Base-by-base conservation (phyloP, 2,888 invertebrate species). In the Meliscaeva auricollis region DNA sequence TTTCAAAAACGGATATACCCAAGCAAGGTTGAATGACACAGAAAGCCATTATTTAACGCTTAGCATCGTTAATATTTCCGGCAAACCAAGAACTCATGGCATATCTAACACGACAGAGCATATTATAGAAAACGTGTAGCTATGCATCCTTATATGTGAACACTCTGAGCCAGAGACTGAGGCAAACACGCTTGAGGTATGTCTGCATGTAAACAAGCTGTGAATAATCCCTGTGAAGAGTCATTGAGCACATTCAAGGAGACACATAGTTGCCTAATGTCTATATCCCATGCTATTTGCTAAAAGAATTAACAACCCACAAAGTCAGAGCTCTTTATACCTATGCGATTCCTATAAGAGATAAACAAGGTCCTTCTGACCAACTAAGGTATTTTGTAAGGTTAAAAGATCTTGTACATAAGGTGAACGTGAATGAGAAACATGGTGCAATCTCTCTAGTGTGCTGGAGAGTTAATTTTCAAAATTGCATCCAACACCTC, bases 41-140 rank as follows among this genome's bases (percentile, higher is more conserved):
- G 15, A 66, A n/a, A 66, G 38, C 41, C 58, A 72, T 72, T 64
- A 72, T 56, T 72, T 58, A 58, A 41, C 44, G 58, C 62, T 73
- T 64, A 72, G 32, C 38, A 62, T 64, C 35, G 41, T 66, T 50
- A 66, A 58, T 79, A 68, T 68, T 74, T 73, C 74, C 79, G 66
- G 60, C 8, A 58, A 48, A 15, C 22, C 50, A 11, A 46, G 44
- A 46, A 54, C 26, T 68, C 69, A 68, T 69, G 38, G 22, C 35
- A 68, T n/a, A n/a, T 69, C 50, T 38, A 46, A 35, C 60, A 62
- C 38, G 54, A 41, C n/a, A 60, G 9, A 54, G 8, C 2, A 15
- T 9, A 3, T 17, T 41, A 62, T 44, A 44, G 38, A 9, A 38
- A 1, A 38, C 38, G n/a, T n/a, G n/a, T n/a, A 38, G 8, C 0